A percentile compares a stretch with the other conserved stretches of the same genome.
phyloP scores from a whole-genome alignment of 2,888 invertebrate species.

The Colletes collaris region DNA sequence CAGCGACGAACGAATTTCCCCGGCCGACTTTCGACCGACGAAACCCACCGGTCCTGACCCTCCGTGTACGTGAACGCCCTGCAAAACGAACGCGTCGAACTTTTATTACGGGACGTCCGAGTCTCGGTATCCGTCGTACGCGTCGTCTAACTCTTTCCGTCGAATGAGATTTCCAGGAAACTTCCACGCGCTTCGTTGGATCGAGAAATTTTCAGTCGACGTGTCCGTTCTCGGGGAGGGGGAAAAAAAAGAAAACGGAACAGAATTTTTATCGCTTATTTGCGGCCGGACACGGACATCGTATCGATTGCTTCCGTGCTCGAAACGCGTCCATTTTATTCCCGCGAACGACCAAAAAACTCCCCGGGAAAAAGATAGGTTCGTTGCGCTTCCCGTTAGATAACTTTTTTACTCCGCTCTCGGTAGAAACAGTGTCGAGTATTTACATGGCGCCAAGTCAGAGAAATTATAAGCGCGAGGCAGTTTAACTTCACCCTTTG shows the following conservation, averaged over 20 bases:
- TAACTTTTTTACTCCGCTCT: no score
- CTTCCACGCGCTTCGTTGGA: constrained; percentile 41
- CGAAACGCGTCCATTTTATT: no score
- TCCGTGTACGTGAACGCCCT: constrained; percentile 14
- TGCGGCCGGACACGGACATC: background rate
- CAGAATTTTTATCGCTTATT: constrained; percentile 13
- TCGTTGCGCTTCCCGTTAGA: no score
- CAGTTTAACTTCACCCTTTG: no score
- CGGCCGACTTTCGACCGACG: constrained; percentile 13
- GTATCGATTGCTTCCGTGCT: no score
- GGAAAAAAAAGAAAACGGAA: background rate
- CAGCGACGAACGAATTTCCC: constrained; percentile 27
- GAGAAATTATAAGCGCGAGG: no score
- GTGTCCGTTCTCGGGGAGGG: background rate
- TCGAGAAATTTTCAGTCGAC: constrained; percentile 20
- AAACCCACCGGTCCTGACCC: constrained; percentile 11
- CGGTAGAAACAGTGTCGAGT: no score
- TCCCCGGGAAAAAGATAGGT: no score
- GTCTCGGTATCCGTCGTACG: constrained; percentile 10
- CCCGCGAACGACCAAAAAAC: no score
- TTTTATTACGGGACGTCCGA: constrained; percentile 36
- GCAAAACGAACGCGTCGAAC: constrained; percentile 33
- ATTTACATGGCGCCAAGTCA: no score
- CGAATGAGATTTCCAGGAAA: constrained; percentile 37
- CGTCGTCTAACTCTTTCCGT: constrained; percentile 31